phyloP scores from a whole-genome alignment of 37 sponge, comb jelly and placozoan genomes.

The Geodia barretti region DNA sequence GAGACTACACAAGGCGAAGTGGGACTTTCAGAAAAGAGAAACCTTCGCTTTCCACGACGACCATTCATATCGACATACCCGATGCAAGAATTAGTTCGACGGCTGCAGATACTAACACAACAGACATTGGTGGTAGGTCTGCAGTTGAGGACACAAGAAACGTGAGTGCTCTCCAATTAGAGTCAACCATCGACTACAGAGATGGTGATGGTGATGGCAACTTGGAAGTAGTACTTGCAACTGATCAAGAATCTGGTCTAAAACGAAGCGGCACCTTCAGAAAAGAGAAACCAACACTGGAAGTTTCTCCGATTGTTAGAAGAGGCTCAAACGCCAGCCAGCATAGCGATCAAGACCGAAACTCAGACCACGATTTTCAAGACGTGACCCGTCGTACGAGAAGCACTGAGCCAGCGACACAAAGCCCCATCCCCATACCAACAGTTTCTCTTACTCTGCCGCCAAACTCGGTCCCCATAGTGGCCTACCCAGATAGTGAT shows the following conservation, averaged over 20 bases:
- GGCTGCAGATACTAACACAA: background rate
- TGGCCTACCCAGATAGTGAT: background rate
- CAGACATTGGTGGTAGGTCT: background rate
- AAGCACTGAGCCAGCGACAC: too few species aligned
- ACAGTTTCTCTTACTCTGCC: background rate
- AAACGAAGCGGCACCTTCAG: conserved; percentile 43
- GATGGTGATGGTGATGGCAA: background rate
- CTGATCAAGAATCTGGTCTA: background rate
- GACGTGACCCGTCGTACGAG: background rate
- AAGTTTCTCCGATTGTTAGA: background rate
- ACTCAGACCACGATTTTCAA: too few species aligned
- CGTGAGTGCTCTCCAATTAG: background rate
- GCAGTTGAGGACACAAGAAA: too few species aligned
- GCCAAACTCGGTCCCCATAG: background rate
- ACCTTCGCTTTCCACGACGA: background rate
- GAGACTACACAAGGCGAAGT: conserved; percentile 2
- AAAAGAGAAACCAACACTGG: conserved; percentile 19
- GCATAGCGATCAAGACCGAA: background rate
- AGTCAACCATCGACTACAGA: background rate
- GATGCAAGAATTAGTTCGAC: too few species aligned
- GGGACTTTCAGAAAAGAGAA: conserved; percentile 25
- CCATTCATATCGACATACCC: background rate
- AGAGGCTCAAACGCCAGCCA: background rate
- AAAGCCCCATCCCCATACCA: too few species aligned
- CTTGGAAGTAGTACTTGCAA: background rate